Percentiles rank a stretch among this genome's conserved stretches.
phyloP scores from a whole-genome alignment of 2,113 vertebrate species.

The Dasypus novemcinctus region DNA sequence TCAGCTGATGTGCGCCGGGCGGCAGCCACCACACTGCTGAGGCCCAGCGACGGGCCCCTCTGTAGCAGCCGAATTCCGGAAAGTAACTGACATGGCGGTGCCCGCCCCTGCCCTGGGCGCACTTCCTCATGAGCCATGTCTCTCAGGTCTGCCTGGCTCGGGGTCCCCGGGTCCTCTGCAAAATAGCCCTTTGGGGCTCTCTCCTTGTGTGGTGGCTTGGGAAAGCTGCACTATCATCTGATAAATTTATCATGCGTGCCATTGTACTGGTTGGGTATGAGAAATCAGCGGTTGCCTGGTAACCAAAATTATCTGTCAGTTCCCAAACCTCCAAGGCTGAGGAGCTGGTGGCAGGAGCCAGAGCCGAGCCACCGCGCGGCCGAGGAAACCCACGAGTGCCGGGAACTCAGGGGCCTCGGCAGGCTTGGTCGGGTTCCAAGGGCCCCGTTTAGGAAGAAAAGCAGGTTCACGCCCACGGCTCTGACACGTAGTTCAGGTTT shows the following conservation, averaged over 20 bases:
- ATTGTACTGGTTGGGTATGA: constrained; percentile 16
- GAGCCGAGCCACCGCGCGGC: fast-evolving
- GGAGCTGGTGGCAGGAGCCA: background rate
- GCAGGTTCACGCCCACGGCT: fast-evolving
- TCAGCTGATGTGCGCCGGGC: fast-evolving
- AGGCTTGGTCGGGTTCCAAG: fast-evolving
- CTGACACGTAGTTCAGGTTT: fast-evolving
- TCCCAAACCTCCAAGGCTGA: background rate
- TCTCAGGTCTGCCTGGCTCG: background rate
- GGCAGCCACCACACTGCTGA: fast-evolving
- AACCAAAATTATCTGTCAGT: constrained; percentile 33
- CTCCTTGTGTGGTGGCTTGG: background rate
- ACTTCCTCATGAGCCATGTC: background rate
- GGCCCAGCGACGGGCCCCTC: background rate
- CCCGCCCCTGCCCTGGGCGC: fast-evolving
- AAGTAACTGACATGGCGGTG: background rate
- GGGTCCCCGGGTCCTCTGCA: background rate
- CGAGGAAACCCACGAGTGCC: fast-evolving
- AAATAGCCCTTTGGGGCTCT: background rate
- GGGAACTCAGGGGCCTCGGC: fast-evolving
- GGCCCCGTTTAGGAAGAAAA: no score
- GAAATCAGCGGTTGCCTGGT: constrained; percentile 64
- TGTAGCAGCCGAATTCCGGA: fast-evolving
- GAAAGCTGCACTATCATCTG: background rate
- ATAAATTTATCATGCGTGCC: background rate